These are phyloP conservation scores for Ovis canadensis DNA, from an alignment of 2,113 vertebrate species.

Conservation along the genomic window DNA sequence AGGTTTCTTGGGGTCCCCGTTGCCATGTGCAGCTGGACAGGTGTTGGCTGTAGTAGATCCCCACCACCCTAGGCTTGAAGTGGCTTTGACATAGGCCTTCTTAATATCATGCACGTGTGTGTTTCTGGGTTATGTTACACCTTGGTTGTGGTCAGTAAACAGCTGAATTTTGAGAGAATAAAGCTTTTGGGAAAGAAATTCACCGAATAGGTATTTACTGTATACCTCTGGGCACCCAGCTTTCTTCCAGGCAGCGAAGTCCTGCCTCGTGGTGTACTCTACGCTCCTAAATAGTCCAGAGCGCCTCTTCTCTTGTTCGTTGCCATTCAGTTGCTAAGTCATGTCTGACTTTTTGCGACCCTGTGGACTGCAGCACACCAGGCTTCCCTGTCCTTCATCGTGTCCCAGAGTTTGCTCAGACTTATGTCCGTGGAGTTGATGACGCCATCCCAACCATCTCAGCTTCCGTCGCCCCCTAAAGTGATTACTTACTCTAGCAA, in stretches of 20 bases:
- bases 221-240: too few relatives aligned
- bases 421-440: not conserved
- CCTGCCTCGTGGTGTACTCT: not conserved
- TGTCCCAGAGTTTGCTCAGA: not conserved
- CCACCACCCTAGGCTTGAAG: not conserved
- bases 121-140: not conserved
- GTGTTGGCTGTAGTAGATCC: accelerated
- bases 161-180: not conserved
- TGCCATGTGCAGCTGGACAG: not conserved
- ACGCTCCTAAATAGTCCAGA: not conserved
- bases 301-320: not conserved
- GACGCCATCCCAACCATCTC: not conserved
- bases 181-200: not conserved
- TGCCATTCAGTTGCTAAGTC: not conserved
- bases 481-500: not conserved
- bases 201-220: not conserved
- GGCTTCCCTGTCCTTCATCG: not conserved
- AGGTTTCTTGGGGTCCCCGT: not conserved
- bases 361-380: not conserved
- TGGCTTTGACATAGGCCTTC: not conserved
- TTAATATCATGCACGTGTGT: not conserved
- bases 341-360: not conserved
- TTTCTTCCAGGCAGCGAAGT: not conserved
- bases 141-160: not conserved
- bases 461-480: not conserved